Evolutionary conservation across 1,140 invertebrate species (phyloP), one percentile per base, ranked within the genome.

Genomic region (Solenopsis invicta): DNA sequence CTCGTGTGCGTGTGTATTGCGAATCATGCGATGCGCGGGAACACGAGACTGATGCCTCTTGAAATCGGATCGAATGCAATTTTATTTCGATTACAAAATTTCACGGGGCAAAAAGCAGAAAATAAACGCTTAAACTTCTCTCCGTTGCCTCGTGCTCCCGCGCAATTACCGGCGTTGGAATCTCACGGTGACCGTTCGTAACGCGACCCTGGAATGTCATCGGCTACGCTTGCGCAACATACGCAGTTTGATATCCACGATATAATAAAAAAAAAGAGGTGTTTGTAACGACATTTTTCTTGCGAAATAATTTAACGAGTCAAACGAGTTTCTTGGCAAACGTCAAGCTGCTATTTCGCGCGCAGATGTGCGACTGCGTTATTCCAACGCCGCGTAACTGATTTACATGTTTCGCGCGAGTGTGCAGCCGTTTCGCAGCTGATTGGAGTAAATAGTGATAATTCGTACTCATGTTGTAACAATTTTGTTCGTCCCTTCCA

Each of bases 401-500:
- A 84, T 84, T 84, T 74, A 37, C 80, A 84, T 84, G 69, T 41
- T 74, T 50, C 37, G 41, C 41, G 24, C 37, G 67, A 45, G 72
- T 34, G 50, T 41, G 71, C 9, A 41, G 67, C 8, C 41, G 61
- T 37, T 77, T 54, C 45, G 45, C 56, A 37, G 59, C 50, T 78
- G n/a, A 69, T 80, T 86, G 66, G 21, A 61, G 67, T 69, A 86
- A 71, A 71, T 71, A 86, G 67, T 71, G 76, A 91, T 86, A 72
- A 90, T 89, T 89, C 94, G 91, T 95, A 94, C 94, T 91, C 91
- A 88, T 92, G 81, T 88, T 87, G 56, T 52, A 82, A 93, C 97
- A 97, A 85, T 96, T 95, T 87, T 95, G 89, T 93, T 98, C 98
- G 93, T 98, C 98, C 62, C 96, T 96, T 59, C 96, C 96, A 93